These are phyloP conservation scores for Caenorhabditis sp. DNA, from an alignment of 2,888 invertebrate genomes.

Conservation along the genomic window DNA sequence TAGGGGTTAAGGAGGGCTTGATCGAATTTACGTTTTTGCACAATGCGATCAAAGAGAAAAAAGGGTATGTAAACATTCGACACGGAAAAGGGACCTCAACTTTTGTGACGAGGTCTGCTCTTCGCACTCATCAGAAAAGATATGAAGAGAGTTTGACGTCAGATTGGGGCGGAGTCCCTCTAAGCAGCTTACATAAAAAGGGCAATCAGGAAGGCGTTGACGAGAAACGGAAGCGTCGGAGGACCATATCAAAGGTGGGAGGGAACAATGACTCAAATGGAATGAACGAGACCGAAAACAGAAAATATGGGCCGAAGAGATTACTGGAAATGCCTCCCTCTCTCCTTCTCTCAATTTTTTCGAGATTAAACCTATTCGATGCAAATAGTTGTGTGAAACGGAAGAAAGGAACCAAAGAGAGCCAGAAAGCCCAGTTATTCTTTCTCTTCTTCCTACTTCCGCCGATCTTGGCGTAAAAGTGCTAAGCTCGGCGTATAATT, in stretches of 20 bases:
- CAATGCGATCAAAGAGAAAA: slow-evolving; percentile 27
- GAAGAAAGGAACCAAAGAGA: not conserved
- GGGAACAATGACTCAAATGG: slow-evolving; percentile 3
- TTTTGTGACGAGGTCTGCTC: too few species aligned
- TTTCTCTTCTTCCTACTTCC: not conserved
- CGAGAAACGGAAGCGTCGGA: slow-evolving; percentile 22
- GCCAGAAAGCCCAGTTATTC: slow-evolving; percentile 8
- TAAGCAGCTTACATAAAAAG: not conserved
- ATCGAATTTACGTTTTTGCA: slow-evolving; percentile 39
- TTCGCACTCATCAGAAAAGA: slow-evolving; percentile 4
- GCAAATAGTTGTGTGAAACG: too few species aligned
- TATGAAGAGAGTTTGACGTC: slow-evolving; percentile 16
- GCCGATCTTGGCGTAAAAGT: slow-evolving; percentile 19
- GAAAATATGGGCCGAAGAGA: too few species aligned
- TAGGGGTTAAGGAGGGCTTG: not conserved
- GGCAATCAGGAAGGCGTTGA: slow-evolving; percentile 8
- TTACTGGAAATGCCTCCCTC: not conserved
- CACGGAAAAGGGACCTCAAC: not conserved
- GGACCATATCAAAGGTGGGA: not conserved
- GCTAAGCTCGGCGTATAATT: slow-evolving; percentile 49
- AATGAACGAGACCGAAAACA: not conserved
- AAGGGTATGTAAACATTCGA: slow-evolving; percentile 19
- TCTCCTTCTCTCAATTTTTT: too few species aligned
- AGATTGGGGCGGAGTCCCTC: not conserved
- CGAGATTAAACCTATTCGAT: slow-evolving; percentile 11